These are phyloP conservation scores for Illadopsis cleaveri DNA, from an alignment of 2,113 vertebrate genomes.

Conservation along the genomic window DNA sequence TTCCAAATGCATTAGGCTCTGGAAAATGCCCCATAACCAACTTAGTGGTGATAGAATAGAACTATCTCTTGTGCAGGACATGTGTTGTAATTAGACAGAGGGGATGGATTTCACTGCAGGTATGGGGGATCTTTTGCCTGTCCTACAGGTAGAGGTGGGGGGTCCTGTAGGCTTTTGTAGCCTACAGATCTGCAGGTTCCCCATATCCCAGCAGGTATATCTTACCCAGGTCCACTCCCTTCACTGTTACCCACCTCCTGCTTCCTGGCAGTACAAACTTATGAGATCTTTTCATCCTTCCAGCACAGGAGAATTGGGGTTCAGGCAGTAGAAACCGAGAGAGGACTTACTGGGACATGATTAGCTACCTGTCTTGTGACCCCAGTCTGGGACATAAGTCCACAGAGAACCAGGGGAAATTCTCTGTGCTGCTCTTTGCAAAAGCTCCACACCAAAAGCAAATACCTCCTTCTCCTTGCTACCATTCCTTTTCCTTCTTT, in stretches of 20 bases:
- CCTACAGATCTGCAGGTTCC: neutral
- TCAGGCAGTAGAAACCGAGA: neutral
- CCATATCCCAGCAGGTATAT: neutral
- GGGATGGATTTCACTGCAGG: neutral
- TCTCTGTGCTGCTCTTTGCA: neutral
- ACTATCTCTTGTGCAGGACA: neutral
- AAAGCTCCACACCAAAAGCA: neutral
- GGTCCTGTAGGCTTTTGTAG: neutral
- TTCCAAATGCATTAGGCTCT: slow-evolving; percentile 2
- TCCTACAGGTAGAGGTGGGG: neutral
- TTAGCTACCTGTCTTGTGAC: neutral
- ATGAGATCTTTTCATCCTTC: neutral
- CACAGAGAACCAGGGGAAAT: neutral
- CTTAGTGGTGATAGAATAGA: neutral
- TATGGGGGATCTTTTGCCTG: neutral
- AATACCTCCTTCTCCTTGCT: neutral
- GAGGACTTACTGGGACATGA: neutral
- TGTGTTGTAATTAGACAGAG: neutral
- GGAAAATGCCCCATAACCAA: neutral
- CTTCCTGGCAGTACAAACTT: neutral
- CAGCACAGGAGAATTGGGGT: neutral
- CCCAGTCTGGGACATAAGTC: neutral
- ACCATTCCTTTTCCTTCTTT: neutral
- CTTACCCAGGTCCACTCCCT: neutral
- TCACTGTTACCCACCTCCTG: neutral